Conservation (phyloP, 2,113 vertebrate genomes). For the Paralichthys olivaceus region DNA sequence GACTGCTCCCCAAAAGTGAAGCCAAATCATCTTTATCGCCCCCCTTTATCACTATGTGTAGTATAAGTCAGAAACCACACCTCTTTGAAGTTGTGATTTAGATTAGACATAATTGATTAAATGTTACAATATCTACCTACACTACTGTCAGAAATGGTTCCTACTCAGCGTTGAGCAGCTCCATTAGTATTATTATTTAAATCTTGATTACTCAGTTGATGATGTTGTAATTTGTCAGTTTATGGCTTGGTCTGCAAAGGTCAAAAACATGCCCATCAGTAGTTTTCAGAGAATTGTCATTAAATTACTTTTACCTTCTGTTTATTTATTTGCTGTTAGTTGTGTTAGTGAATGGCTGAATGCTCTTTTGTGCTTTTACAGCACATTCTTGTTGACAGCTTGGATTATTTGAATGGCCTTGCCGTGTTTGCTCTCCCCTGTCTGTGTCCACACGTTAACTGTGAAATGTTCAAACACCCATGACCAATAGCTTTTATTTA, state of each 20-base stretch:
- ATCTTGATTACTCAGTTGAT: neutral
- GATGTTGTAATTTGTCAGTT: neutral
- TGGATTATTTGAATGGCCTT: constrained; percentile 10
- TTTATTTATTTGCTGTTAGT: neutral
- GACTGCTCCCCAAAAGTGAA: neutral
- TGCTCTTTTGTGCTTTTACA: neutral
- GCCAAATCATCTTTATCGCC: neutral
- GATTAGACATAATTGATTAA: neutral
- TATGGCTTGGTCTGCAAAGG: neutral
- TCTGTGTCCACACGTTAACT: constrained; percentile 20
- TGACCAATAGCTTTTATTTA: constrained; percentile 63
- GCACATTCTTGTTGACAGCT: neutral
- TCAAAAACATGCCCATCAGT: neutral
- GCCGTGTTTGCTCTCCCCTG: constrained; percentile 2
- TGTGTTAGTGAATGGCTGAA: no score
- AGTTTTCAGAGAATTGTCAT: neutral
- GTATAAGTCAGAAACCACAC: no score
- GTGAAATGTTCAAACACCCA: constrained; percentile 53
- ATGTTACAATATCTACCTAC: fast-evolving
- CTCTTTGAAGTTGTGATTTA: neutral
- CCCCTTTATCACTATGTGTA: no score
- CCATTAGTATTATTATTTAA: neutral
- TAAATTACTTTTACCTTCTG: neutral
- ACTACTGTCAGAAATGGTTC: neutral
- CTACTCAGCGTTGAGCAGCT: no score